Evolutionary conservation across 2,888 invertebrate species (phyloP), one percentile per base, ranked within the genome.

Genomic region (Tipula helvola): DNA sequence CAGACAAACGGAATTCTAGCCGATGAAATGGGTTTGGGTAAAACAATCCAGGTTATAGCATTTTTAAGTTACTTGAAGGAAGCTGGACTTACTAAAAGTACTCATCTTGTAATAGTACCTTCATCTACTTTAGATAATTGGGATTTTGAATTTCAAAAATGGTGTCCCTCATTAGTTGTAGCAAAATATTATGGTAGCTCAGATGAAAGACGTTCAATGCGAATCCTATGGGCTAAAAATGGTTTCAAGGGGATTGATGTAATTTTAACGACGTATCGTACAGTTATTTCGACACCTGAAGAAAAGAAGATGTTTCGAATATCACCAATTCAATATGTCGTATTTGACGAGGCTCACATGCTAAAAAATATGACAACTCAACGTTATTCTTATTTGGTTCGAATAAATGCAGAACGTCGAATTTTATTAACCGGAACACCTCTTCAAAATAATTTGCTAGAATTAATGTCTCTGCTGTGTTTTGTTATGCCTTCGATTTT

Each of bases 331-430:
- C 96, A 98, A 90, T 99, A 98, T 90, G 97, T 98, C 0, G 93
- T 99, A 36, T 98, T 98, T 90, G 99, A 99, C 91, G 99, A 99
- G 90, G 98, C 98, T 0, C 99, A 99, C 90, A 98, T 99, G 98
- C 92, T 99, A 47, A 99, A 99, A 91, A 99, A 99, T 90, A 99
- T 99, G 98, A 95, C 96, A 87, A 97, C 98, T 0, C 95, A 96
- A 89, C 93, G 99, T 89, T 99, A 97, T 90, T 95, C 97, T 89
- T 96, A 97, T 90, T 93, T 99, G 87, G 95, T 97, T 89, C 95
- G 95, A 89, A 96, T 98, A 87, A 96, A 95, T 95, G 97, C 98
- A 0, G 94, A 95, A 89, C 95, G 96, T 90, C 94, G 98, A 44
- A 94, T 99, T 47, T 92, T 99, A 12, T 92, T 99, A 36, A 99